Base-by-base conservation (phyloP, 1,140 invertebrate genomes). In the Tetranychus urticae region DNA sequence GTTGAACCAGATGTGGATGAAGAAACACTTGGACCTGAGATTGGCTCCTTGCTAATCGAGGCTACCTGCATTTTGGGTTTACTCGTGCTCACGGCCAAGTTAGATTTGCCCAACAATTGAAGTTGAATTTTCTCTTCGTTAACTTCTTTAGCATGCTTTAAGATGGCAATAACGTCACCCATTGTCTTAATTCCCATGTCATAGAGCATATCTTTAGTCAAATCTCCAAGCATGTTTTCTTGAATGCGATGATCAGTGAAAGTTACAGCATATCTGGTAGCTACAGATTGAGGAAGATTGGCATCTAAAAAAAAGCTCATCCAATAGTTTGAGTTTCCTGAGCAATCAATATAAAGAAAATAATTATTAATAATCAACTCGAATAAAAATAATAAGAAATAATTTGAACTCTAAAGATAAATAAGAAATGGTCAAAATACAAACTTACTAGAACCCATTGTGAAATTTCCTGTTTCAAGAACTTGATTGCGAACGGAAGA, bases 151-250 rank as follows among this genome's bases (percentile, higher is more conserved):
- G 85, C 79, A 76, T 88, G 84, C 62, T 84, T 82, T 31, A 88
- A 71, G 65, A 88, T 87, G 13, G 83, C 81, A 68, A 88, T 87
- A 56, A 87, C 79, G 72, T 88, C 85, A 14, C 85, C 86, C 77
- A 88, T 82, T 23, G 82, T 74, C 1, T 77, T 78, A 5, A 88
- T 85, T 1, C 83, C 85, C 84, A 88, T 87, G 66, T 86, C 84
- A 63, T 78, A 77, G 7, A 88, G 72, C 68, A 85, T 84, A 68
- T 87, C 84, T 69, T 86, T 86, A 63, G 81, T 85, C 2, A 88
- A 72, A 69, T 88, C 85, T 54, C 81, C 69, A 34, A 88, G 69
- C 85, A 88, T 88, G 67, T 85, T 81, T 66, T 77, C 78, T 67
- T 81, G 79, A 42, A 88, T 88, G 58, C 85, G 76, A 70, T 88